Percentiles rank a stretch among this genome's conserved stretches.
phyloP scores from a whole-genome alignment of 2,113 vertebrate genomes.

The Amia ocellicauda region DNA sequence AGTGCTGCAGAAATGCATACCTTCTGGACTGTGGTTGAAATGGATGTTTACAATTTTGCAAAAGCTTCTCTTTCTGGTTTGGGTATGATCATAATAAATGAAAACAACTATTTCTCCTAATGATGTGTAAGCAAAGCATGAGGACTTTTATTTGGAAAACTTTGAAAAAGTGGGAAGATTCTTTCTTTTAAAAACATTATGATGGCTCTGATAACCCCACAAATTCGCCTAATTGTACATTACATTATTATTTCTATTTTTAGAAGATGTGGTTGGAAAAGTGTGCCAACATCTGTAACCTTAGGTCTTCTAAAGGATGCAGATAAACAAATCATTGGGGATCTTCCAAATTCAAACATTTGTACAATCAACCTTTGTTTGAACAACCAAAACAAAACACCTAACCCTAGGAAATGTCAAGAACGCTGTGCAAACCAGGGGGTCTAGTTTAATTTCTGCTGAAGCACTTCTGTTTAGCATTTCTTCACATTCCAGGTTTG shows the following conservation, averaged over 20 bases:
- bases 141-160: too few relatives aligned
- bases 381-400: constrained; percentile 38
- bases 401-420: constrained; percentile 43
- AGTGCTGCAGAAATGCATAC: too few relatives aligned
- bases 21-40: too few relatives aligned
- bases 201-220: too few relatives aligned
- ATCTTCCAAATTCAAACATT: constrained; percentile 39
- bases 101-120: too few relatives aligned
- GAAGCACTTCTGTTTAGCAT: constrained; percentile 56
- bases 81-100: too few relatives aligned
- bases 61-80: too few relatives aligned
- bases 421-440: constrained; percentile 42
- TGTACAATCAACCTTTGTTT: constrained; percentile 40
- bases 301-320: constrained; percentile 43
- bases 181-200: too few relatives aligned
- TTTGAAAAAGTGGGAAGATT: too few relatives aligned
- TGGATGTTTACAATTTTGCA: too few relatives aligned
- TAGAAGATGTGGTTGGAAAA: constrained; percentile 8
- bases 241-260: constrained; percentile 40
- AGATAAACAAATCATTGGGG: constrained; percentile 55
- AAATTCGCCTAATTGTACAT: too few relatives aligned
- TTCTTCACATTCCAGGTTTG: constrained; percentile 41
- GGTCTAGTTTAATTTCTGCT: constrained; percentile 49
- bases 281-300: constrained; percentile 43
- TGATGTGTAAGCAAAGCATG: too few relatives aligned